These are phyloP conservation scores for Arremon aurantiirostris DNA, from an alignment of 2,797 vertebrate species.

Conservation along the genomic window DNA sequence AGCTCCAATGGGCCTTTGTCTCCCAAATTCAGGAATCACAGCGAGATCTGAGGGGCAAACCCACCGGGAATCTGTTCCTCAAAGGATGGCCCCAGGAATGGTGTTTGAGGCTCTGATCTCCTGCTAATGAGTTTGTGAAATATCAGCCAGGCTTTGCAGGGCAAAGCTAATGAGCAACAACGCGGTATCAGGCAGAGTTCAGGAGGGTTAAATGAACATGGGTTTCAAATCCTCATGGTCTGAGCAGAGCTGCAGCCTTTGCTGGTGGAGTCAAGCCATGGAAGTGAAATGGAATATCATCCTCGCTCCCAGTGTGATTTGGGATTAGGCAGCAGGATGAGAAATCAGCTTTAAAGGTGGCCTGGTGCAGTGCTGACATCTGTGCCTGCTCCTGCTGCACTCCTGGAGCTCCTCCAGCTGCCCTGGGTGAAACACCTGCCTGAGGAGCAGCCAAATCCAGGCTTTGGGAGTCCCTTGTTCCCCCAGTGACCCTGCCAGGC, in stretches of 20 bases:
- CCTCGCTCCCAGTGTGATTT: background rate
- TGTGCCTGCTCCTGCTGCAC: background rate
- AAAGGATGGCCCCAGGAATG: background rate
- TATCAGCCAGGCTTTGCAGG: constrained; percentile 25
- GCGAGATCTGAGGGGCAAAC: background rate
- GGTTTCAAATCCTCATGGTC: background rate
- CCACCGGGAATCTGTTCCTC: background rate
- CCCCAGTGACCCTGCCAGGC: background rate
- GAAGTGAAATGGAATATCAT: background rate
- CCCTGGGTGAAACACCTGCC: background rate
- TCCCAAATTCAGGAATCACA: background rate
- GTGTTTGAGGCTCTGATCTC: constrained; percentile 4
- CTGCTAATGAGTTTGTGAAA: constrained; percentile 36
- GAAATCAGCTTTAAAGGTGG: background rate
- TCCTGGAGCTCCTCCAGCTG: background rate
- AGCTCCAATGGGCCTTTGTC: background rate
- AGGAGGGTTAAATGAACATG: constrained; percentile 27
- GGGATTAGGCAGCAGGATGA: background rate
- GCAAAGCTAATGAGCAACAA: constrained; percentile 33
- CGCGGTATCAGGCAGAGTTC: constrained; percentile 20
- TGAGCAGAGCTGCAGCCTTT: background rate
- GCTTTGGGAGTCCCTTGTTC: background rate
- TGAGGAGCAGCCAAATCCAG: background rate
- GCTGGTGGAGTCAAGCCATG: background rate
- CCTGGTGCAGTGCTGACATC: background rate